phyloP scores from a whole-genome alignment of 2,888 invertebrate genomes.

The Tenthredo mesomela region DNA sequence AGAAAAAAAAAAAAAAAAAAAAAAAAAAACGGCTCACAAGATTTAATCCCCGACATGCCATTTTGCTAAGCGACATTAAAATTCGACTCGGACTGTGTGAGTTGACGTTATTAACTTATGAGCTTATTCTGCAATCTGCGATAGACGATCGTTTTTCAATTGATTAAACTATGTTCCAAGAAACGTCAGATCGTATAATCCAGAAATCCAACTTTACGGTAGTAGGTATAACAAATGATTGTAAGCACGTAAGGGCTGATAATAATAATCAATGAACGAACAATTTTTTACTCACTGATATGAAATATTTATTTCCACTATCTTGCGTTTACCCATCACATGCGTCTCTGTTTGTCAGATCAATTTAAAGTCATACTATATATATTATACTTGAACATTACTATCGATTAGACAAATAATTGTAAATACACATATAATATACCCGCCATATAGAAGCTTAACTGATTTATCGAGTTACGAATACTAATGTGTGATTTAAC shows the following conservation, averaged over 20 bases:
- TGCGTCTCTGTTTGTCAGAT: background rate
- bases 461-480: background rate
- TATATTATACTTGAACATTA: background rate
- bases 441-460: background rate
- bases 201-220: background rate
- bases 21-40: background rate
- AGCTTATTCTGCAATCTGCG: background rate
- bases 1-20: background rate
- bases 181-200: background rate
- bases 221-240: background rate
- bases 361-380: background rate
- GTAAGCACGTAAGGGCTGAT: background rate
- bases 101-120: constrained; percentile 37
- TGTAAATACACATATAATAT: constrained; percentile 30
- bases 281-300: constrained; percentile 2
- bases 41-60: constrained; percentile 8
- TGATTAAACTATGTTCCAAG: background rate
- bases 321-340: background rate
- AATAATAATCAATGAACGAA: background rate
- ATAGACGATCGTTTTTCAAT: constrained; percentile 9
- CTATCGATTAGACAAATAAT: constrained; percentile 38
- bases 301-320: background rate
- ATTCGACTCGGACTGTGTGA: constrained; percentile 34
- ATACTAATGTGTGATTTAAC: constrained; percentile 30
- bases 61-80: constrained; percentile 41